Conservation (phyloP, 2,888 invertebrate species). For the Andrena trimmerana region DNA sequence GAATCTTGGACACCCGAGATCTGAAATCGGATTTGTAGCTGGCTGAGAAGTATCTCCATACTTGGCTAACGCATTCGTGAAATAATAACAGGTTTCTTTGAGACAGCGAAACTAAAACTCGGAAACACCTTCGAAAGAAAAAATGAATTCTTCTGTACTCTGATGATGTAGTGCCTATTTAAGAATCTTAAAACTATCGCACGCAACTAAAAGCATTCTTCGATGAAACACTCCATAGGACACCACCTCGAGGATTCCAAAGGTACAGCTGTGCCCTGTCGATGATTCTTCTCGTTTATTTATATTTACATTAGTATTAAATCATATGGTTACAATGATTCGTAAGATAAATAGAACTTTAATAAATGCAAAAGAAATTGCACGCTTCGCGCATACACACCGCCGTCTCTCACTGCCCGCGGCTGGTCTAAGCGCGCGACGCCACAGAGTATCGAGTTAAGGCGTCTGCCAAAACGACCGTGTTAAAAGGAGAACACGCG, state of each 20-base stretch:
- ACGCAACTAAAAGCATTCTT: not conserved
- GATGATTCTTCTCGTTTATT: slow-evolving; percentile 57
- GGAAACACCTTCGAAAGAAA: not conserved
- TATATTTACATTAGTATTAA: slow-evolving; percentile 63
- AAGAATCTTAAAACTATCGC: not conserved
- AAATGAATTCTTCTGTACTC: too few relatives aligned
- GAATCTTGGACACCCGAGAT: not conserved
- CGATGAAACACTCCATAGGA: not conserved
- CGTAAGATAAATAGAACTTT: slow-evolving; percentile 59
- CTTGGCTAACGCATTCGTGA: too few relatives aligned
- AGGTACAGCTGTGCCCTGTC: slow-evolving; percentile 9
- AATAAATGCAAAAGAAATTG: slow-evolving; percentile 62
- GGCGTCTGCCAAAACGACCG: slow-evolving; percentile 5
- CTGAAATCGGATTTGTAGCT: too few relatives aligned
- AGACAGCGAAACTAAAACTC: not conserved
- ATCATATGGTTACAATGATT: slow-evolving; percentile 59
- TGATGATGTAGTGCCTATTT: too few relatives aligned
- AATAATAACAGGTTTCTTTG: not conserved
- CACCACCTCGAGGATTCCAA: not conserved
- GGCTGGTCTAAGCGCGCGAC: slow-evolving; percentile 1
- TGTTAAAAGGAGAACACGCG: not conserved
- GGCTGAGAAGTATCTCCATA: too few relatives aligned
- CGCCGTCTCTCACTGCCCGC: slow-evolving; percentile 1
- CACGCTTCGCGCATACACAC: slow-evolving; percentile 41
- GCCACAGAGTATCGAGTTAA: not conserved